Base-by-base conservation (phyloP, 2,113 vertebrate genomes). In the Anser cygnoides region DNA sequence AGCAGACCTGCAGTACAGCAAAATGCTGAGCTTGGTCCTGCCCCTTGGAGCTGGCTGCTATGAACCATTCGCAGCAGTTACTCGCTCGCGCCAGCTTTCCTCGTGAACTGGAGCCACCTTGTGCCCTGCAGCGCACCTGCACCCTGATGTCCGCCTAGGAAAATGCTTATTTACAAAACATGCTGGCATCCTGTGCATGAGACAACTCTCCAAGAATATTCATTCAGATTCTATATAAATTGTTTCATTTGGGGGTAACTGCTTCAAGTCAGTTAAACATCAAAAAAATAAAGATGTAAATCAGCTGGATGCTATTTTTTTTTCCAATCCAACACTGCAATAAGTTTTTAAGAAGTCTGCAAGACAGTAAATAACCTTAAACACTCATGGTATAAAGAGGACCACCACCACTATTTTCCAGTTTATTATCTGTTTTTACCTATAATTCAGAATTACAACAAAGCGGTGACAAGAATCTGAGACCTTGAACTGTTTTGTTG, bases 71-170 rank as follows among this genome's bases (percentile, higher is more conserved):
- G 58, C 63, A 75, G 70, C 90, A 46, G 57, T 52, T 33, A 12
- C 43, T 28, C 1, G 11, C 83, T 91, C 84, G 31, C 66, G 4
- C 74, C 65, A 62, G 46, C 88, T 76, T 93, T 96, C 94, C 89
- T 55, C 94, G 74, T 94, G 39, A 96, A 96, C 97, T 96, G 81
- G 97, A 97, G 98, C 98, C 98, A 98, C 97, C 98, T 98, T 96
- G 97, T 97, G 98, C 97, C 88, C 85, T 82, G 2, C 1, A 13
- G 6, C 93, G 95, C 92, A 95, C 96, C 96, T 97, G 91, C 97
- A 97, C 78, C 83, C 96, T 77, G 55, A 25, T 29, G 4, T 10
- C 78, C 15, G 0, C 19, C 2, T 0, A 7, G 21, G 6, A 44
- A 44, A 61, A 72, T 2, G 0, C 3, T 26, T 4, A 13, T 5